Evolutionary conservation across 2,888 invertebrate genomes (phyloP), one percentile per base, ranked within the genome.

Genomic region (Mechanitis messenoides): DNA sequence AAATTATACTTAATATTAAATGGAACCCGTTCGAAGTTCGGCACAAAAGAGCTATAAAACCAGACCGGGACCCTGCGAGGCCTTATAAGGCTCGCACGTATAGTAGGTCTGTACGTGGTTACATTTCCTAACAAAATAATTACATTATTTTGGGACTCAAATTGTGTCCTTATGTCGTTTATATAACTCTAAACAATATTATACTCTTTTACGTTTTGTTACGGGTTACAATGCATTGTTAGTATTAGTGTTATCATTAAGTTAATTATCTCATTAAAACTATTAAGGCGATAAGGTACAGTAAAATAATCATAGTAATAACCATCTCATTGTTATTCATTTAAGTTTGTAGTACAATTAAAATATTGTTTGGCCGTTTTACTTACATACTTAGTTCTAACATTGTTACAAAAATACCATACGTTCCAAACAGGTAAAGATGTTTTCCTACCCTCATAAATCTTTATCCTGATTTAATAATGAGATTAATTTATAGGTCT

Each of bases 81-180:
- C 35, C 35, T 35, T 35, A 3, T 5, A 35, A 35, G 35, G 35
- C 35, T 6, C 6, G 53, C 64, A 68, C 64, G 67, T 70, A 70
- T 69, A 73, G 71, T 66, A 68, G 72, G 67, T 60, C 64, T 31
- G 66, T 71, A 71, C 73, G 74, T 74, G 74, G 71, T 66, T 69
- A 67, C 68, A 69, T 70, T 73, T 72, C 67, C 71, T 76, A 80
- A 78, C 78, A 77, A 76, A 77, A 79, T 50, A 50, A 50, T 81
- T 76, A 77, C 69, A 70, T 76, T 74, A 76, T 71, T 70, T 68
- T 68, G 67, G 67, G 68, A 67, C 71, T 62, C 64, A 64, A 68
- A 68, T 68, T 68, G 67, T 68, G 67, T 68, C 68, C 68, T 67
- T 69, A 68, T 60, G 60, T 64, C 65, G 9, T 9, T 42, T 42